A percentile compares a stretch with the other conserved stretches of the same genome.
phyloP scores from a whole-genome alignment of 2,113 vertebrate species.

The Aegithalos caudatus region DNA sequence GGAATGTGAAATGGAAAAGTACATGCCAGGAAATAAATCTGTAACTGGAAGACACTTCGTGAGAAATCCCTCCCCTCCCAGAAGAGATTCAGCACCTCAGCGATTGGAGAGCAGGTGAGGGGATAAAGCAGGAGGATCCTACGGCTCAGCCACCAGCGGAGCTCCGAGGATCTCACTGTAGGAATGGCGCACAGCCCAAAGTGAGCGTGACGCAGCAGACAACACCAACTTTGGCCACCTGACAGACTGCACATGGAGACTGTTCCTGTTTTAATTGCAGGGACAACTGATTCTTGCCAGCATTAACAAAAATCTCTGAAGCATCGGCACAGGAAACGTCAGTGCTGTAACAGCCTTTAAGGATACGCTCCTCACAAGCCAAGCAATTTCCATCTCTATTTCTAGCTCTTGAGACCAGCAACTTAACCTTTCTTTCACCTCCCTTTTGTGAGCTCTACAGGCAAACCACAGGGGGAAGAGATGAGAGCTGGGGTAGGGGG shows the following conservation, averaged over 20 bases:
- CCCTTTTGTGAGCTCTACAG: neutral
- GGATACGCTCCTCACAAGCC: neutral
- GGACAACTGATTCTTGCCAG: neutral
- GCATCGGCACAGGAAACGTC: rapidly evolving
- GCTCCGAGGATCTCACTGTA: neutral
- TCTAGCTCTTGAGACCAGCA: constrained; percentile 59
- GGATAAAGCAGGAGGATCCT: neutral
- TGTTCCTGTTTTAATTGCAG: rapidly evolving
- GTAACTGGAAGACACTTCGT: neutral
- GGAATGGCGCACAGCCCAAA: constrained; percentile 6
- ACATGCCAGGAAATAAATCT: neutral
- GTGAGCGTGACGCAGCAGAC: neutral
- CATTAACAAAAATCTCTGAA: neutral
- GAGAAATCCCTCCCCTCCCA: neutral
- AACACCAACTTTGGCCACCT: neutral
- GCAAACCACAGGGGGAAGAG: neutral
- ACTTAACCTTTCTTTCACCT: constrained; percentile 51
- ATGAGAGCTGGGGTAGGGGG: neutral
- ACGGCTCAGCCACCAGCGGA: neutral
- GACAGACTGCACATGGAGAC: rapidly evolving
- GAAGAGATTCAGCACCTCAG: neutral
- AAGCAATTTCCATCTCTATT: constrained; percentile 51
- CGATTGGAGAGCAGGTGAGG: neutral
- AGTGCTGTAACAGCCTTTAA: neutral
- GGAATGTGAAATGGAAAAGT: neutral